phyloP scores from a whole-genome alignment of 92 coral and sea anemone species.

The Bergia sp. region DNA sequence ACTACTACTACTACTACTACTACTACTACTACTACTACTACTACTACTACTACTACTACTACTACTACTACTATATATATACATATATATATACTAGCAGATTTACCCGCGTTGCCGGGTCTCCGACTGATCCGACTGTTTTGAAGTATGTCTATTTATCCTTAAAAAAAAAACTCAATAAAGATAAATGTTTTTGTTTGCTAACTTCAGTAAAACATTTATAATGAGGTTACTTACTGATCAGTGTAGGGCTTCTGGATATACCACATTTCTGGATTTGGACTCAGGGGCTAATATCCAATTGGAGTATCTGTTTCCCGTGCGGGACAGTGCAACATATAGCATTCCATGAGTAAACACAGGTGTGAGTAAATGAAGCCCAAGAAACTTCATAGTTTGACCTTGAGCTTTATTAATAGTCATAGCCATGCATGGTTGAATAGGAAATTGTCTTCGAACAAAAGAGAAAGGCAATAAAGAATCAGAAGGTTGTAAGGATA shows the following conservation, averaged over 20 bases:
- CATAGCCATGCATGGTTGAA: not conserved
- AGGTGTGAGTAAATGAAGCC: not conserved
- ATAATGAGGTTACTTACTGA: not conserved
- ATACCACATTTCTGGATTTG: not conserved
- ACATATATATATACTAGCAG: not conserved
- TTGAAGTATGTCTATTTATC: not conserved
- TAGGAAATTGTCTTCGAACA: slow-evolving; percentile 14
- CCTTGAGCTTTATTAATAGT: not conserved
- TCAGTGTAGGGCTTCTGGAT: slow-evolving; percentile 7
- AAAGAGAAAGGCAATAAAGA: not conserved
- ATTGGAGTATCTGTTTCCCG: slow-evolving; percentile 2
- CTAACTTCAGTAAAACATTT: not conserved
- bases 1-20: not conserved
- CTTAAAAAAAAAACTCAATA: not conserved
- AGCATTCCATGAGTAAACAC: slow-evolving; percentile 9
- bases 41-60: no score
- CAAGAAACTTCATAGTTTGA: not conserved
- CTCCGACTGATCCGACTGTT: not conserved
- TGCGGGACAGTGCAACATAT: slow-evolving; percentile 13
- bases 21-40: no score
- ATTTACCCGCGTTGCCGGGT: not conserved
- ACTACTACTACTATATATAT: no score
- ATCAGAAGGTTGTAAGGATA: not conserved
- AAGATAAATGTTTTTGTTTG: not conserved
- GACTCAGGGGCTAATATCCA: slow-evolving; percentile 5